Base-by-base conservation (phyloP, 2,888 invertebrate genomes). In the Trypoxylon attenuatum region DNA sequence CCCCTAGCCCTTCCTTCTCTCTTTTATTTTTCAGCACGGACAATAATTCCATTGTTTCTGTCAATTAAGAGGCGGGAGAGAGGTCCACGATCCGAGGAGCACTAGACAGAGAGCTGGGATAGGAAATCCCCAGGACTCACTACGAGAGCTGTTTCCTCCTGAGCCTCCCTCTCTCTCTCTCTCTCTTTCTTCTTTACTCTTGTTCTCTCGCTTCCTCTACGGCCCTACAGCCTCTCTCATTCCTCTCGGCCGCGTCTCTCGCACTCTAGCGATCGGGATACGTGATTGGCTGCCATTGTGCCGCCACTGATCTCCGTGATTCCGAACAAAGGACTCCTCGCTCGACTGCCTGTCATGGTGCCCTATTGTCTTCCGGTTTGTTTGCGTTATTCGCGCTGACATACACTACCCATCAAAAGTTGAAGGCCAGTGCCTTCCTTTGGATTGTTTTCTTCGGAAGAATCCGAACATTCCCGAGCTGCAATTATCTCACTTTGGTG, bases 231-330 rank as follows among this genome's bases (percentile, higher is more conserved):
- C 29, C n/a, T n/a, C n/a, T n/a, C n/a, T n/a, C n/a, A n/a, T n/a
- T n/a, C n/a, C n/a, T n/a, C n/a, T n/a, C n/a, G n/a, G 1, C 2
- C 29, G 0, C 5, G 2, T 29, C 33, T 10, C 33, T 33, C 33
- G 1, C 8, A 13, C 33, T 55, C 71, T 71, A 76, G 71, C 62
- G 69, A 73, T 75, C 66, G 70, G 25, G 69, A 64, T 58, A 70
- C 58, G 58, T 75, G 79, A 81, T 81, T 80, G 81, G 78, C 77
- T 61, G 69, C 71, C 61, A 81, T 79, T 80, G 79, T 74, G 46
- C 74, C 56, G 43, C 56, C 60, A 45, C 57, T 62, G 71, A 74
- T 81, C 78, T 73, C 74, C 63, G 58, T 73, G 72, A 68, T 77
- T 69, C 47, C 22, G 60, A 69, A 81, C 81, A 81, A 80, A 79